These are phyloP conservation scores for Atractosteus spatula DNA, from an alignment of 2,113 vertebrate species.

Conservation along the genomic window DNA sequence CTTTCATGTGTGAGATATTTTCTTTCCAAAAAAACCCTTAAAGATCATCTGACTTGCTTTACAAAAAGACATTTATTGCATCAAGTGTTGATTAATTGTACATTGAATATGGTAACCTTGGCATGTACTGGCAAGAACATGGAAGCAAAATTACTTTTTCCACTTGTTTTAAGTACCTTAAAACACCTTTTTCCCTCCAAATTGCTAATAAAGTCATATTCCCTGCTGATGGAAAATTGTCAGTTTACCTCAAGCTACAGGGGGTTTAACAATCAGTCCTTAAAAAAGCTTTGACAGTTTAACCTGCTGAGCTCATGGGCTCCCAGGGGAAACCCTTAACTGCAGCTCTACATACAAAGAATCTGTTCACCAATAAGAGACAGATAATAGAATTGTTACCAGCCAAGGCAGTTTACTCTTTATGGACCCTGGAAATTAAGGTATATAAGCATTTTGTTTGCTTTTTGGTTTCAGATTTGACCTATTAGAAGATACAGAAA, in stretches of 20 bases:
- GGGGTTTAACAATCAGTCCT: constrained; percentile 80
- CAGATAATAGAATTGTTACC: constrained; percentile 78
- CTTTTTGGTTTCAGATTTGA: constrained; percentile 20
- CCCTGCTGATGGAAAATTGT: constrained; percentile 86
- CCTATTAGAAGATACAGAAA: background rate
- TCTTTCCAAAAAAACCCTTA: too few species aligned
- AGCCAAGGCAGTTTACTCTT: constrained; percentile 68
- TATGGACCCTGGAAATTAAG: constrained; percentile 44
- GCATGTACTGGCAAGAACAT: background rate
- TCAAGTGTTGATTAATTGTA: constrained; percentile 3
- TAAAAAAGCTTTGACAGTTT: constrained; percentile 88
- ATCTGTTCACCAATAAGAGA: constrained; percentile 76
- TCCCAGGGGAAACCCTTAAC: constrained; percentile 76
- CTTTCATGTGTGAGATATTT: too few species aligned
- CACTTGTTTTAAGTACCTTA: constrained; percentile 36
- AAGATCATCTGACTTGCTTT: too few species aligned
- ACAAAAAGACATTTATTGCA: background rate
- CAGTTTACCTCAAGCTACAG: constrained; percentile 83
- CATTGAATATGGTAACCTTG: constrained; percentile 8
- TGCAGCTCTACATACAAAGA: constrained; percentile 76
- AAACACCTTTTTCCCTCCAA: constrained; percentile 42
- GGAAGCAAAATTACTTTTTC: background rate
- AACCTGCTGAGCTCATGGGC: constrained; percentile 84
- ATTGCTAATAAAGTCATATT: constrained; percentile 81
- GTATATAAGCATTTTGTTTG: constrained; percentile 38